Evolutionary conservation across 2,797 vertebrate genomes (phyloP).

Genomic region (Catostomus latipinnis): DNA sequence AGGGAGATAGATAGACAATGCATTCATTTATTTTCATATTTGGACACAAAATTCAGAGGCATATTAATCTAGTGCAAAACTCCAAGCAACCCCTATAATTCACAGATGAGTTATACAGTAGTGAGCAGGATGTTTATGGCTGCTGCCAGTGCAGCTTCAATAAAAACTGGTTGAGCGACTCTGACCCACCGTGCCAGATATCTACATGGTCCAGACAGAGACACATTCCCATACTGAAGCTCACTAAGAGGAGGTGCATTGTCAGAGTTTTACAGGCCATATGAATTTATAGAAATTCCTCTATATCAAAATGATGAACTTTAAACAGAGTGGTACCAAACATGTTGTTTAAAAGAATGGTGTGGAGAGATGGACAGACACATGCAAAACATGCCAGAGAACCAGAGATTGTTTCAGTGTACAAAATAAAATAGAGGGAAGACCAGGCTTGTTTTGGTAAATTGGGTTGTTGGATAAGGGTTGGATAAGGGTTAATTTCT

Average conservation of each 20-base stretch:
- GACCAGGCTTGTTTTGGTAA: no score
- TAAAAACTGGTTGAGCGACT: constrained; percentile 52
- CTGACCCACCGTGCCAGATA: constrained; percentile 38
- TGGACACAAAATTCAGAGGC: constrained; percentile 30
- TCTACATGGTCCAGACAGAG: constrained; percentile 35
- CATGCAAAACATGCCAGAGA: not conserved
- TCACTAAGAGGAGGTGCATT: constrained; percentile 27
- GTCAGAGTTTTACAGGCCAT: constrained; percentile 5
- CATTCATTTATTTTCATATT: constrained; percentile 64
- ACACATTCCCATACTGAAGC: constrained; percentile 35
- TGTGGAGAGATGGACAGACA: not conserved
- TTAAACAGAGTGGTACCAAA: not conserved
- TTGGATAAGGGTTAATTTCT: no score
- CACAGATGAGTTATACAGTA: constrained; percentile 60
- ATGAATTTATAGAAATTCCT: not conserved
- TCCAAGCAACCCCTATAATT: constrained; percentile 58
- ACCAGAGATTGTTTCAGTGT: not conserved
- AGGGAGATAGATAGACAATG: constrained; percentile 17
- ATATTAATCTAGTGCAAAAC: constrained; percentile 20
- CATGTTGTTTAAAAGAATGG: not conserved
- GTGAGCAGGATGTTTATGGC: constrained; percentile 58
- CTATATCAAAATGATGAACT: not conserved
- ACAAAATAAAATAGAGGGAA: no score
- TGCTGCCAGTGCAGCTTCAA: constrained; percentile 46
- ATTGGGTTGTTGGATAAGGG: no score